phyloP scores from a whole-genome alignment of 2,797 vertebrate genomes.

The Molossus molossus region DNA sequence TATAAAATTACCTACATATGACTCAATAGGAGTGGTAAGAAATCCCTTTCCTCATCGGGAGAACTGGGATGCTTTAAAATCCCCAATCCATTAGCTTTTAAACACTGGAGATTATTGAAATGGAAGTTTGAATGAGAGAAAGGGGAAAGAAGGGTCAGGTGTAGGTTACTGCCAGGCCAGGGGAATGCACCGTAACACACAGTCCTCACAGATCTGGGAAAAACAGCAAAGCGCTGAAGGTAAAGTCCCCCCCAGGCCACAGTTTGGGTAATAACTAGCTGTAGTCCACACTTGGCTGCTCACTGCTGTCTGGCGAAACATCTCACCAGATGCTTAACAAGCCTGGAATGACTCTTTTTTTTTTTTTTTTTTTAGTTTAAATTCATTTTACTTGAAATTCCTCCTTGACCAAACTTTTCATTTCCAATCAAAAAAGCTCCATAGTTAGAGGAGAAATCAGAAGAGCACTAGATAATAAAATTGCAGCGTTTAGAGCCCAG shows the following conservation, averaged over 20 bases:
- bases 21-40: conserved; percentile 26
- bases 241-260: neutral
- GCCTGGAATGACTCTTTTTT: neutral
- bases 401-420: conserved; percentile 28
- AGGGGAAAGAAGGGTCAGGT: neutral
- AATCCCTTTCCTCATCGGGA: neutral
- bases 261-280: neutral
- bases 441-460: neutral
- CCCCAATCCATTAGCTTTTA: neutral
- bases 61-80: conserved; percentile 46
- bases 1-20: neutral
- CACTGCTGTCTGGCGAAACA: neutral
- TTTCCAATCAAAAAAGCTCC: conserved; percentile 17
- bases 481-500: neutral
- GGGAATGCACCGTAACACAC: accelerated
- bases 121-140: neutral
- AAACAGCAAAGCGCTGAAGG: neutral
- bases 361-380: conserved; percentile 33
- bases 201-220: neutral
- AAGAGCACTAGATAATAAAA: neutral
- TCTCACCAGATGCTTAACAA: conserved; percentile 29
- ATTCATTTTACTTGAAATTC: conserved; percentile 22
- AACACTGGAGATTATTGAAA: neutral
- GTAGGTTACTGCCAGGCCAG: neutral
- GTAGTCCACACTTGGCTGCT: neutral